phyloP scores from a whole-genome alignment of 2,888 invertebrate species.

The Hyles lineata region DNA sequence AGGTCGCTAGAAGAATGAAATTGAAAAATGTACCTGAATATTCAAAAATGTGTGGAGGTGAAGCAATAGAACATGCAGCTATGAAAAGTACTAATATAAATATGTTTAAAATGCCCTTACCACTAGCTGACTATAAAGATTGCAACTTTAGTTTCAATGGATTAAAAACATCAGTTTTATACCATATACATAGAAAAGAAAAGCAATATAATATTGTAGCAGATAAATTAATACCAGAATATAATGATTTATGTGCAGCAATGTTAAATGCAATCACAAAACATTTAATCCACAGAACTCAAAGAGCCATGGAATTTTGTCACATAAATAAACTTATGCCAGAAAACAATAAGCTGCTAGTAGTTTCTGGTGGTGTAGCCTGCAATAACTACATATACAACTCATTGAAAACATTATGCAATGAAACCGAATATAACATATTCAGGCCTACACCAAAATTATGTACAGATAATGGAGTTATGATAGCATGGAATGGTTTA shows the following conservation, averaged over 20 bases:
- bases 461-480: slow-evolving; percentile 99
- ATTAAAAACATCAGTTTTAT: slow-evolving; percentile 87
- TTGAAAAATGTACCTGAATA: slow-evolving; percentile 91
- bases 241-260: slow-evolving; percentile 94
- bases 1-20: slow-evolving; percentile 94
- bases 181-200: slow-evolving; percentile 86
- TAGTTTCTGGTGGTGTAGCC: slow-evolving; percentile 98
- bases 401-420: slow-evolving; percentile 88
- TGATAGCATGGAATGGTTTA: slow-evolving; percentile 99
- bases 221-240: slow-evolving; percentile 89
- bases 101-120: slow-evolving; percentile 87
- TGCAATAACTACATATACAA: slow-evolving; percentile 93
- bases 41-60: slow-evolving; percentile 91
- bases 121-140: slow-evolving; percentile 87
- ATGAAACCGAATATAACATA: slow-evolving; percentile 87
- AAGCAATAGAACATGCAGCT: slow-evolving; percentile 94
- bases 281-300: slow-evolving; percentile 93
- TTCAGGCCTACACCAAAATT: slow-evolving; percentile 92
- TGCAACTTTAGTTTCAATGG: slow-evolving; percentile 98
- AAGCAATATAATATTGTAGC: slow-evolving; percentile 83
- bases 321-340: slow-evolving; percentile 87
- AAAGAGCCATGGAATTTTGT: slow-evolving; percentile 93
- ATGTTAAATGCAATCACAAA: slow-evolving; percentile 89
- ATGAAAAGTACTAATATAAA: slow-evolving; percentile 87
- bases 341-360: slow-evolving; percentile 85